These are phyloP conservation scores for Pyrgus malvae DNA, from an alignment of 2,888 invertebrate genomes.

Conservation along the genomic window DNA sequence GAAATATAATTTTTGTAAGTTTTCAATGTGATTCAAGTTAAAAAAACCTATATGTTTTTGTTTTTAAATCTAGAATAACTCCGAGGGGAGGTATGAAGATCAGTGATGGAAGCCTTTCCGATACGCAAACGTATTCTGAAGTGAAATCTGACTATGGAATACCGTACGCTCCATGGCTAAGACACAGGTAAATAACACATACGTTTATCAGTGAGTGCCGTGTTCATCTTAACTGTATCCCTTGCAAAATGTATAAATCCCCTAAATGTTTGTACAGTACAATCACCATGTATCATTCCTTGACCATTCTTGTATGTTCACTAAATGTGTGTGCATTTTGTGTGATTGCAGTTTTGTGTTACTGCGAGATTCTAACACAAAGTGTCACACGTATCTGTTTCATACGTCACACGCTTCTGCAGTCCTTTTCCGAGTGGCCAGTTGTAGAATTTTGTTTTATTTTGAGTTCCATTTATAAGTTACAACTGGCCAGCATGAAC, in stretches of 20 bases:
- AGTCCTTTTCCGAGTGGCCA: constrained; percentile 55
- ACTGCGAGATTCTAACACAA: constrained; percentile 35
- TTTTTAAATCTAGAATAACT: constrained; percentile 58
- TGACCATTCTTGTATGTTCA: constrained; percentile 33
- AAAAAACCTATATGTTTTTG: too few relatives aligned
- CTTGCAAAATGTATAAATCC: constrained; percentile 29
- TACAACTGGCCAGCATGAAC: constrained; percentile 44
- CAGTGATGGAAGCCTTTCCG: constrained; percentile 92
- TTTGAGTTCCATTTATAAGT: constrained; percentile 21
- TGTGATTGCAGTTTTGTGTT: constrained; percentile 34
- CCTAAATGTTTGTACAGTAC: constrained; percentile 39
- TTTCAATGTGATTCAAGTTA: too few relatives aligned
- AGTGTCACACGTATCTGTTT: constrained; percentile 36
- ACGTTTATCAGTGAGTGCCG: constrained; percentile 38
- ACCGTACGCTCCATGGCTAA: constrained; percentile 92
- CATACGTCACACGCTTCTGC: constrained; percentile 55
- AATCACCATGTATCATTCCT: constrained; percentile 39
- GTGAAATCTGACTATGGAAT: constrained; percentile 90
- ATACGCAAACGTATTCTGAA: constrained; percentile 89
- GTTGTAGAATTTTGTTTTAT: constrained; percentile 43
- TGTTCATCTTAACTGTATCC: constrained; percentile 33
- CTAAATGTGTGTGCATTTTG: constrained; percentile 43
- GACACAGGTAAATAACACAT: constrained; percentile 85
- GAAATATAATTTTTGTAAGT: neutral
- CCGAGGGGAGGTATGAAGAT: constrained; percentile 81